Conservation (phyloP, 2,113 vertebrate species). For the Zapornia atra region DNA sequence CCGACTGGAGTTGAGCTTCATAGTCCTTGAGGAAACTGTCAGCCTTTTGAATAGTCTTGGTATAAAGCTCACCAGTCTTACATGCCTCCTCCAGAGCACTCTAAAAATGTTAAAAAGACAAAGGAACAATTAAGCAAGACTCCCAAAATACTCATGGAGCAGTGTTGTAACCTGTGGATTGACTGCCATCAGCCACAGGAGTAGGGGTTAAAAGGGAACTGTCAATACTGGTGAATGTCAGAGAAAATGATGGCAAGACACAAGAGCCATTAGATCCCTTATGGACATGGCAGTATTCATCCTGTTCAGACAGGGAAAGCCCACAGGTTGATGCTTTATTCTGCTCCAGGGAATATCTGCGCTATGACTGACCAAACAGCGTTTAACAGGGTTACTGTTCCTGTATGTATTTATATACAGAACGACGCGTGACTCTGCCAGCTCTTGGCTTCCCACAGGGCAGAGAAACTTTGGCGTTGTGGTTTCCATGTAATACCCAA, state of each 20-base stretch:
- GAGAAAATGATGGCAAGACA: not conserved
- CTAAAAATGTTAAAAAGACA: constrained; percentile 69
- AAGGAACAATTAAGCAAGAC: not conserved
- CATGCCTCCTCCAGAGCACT: constrained; percentile 70
- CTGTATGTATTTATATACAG: not conserved
- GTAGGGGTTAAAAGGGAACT: not conserved
- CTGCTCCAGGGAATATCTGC: not conserved
- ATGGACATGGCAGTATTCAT: not conserved
- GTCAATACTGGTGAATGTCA: not conserved
- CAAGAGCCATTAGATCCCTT: not conserved
- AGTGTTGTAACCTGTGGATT: not conserved
- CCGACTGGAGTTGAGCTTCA: constrained; percentile 64
- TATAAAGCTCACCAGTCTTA: constrained; percentile 71
- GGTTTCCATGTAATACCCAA: not conserved
- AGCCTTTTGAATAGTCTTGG: constrained; percentile 53
- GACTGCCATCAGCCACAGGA: not conserved
- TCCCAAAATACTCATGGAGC: not conserved
- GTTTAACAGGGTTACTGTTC: not conserved
- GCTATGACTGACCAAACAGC: not conserved
- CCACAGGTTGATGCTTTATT: not conserved
- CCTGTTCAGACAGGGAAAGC: not conserved
- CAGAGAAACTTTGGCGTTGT: not conserved
- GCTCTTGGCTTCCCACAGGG: not conserved
- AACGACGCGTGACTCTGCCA: not conserved
- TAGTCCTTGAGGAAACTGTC: constrained; percentile 60